Conservation (phyloP, 2,888 invertebrate genomes). For the Noctua janthe region DNA sequence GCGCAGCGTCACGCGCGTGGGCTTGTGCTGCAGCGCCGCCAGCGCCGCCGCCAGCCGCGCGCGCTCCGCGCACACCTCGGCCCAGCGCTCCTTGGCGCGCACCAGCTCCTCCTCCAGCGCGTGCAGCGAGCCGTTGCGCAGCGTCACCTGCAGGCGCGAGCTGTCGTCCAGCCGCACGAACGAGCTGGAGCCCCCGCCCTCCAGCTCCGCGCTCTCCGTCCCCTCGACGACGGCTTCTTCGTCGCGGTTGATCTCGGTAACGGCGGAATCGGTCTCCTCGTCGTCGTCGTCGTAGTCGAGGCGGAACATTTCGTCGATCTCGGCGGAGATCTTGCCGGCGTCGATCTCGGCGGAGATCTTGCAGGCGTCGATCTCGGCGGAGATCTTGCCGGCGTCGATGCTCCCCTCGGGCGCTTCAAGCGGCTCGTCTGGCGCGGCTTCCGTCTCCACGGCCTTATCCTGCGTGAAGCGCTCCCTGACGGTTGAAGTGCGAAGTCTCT, state of each 20-base stretch:
- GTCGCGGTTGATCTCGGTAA: constrained; percentile 80
- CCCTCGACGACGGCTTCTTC: constrained; percentile 50
- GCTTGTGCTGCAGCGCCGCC: constrained; percentile 89
- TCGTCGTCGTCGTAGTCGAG: constrained; percentile 86
- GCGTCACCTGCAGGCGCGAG: constrained; percentile 77
- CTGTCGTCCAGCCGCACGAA: constrained; percentile 81
- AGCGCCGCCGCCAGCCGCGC: constrained; percentile 90
- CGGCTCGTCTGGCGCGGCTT: constrained; percentile 73
- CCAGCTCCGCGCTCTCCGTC: constrained; percentile 45
- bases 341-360: constrained; percentile 86
- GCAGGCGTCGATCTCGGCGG: constrained; percentile 83
- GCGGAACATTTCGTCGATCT: constrained; percentile 88
- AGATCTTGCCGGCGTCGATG: constrained; percentile 82
- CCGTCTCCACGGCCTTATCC: constrained; percentile 71
- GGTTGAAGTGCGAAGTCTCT: constrained; percentile 68
- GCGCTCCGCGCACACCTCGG: constrained; percentile 91
- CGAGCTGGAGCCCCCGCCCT: constrained; percentile 67
- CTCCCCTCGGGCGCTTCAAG: constrained; percentile 62
- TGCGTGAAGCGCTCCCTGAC: constrained; percentile 61
- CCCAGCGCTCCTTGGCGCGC: constrained; percentile 93
- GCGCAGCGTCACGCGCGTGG: constrained; percentile 84
- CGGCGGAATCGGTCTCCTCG: constrained; percentile 84
- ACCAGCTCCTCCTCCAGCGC: constrained; percentile 94
- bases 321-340: constrained; percentile 82
- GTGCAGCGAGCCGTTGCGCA: constrained; percentile 90